Evolutionary conservation across 2,888 invertebrate species (phyloP), one percentile per base, ranked within the genome.

Genomic region (Nebria salina): DNA sequence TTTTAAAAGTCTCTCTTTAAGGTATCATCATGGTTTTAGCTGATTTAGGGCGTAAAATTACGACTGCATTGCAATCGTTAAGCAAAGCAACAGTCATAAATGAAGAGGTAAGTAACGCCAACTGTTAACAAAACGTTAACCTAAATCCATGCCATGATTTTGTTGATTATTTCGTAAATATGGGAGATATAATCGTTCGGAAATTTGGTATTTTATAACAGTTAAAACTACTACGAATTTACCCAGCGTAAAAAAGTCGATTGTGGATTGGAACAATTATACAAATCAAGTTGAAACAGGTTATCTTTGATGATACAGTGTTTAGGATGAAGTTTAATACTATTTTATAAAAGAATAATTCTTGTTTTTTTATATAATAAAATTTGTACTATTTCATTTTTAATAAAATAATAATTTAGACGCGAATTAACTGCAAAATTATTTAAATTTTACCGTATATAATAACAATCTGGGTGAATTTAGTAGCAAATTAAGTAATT

Each of bases 1-100:
- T 54, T 70, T 70, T 70, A 70, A 70, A 66, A 70, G 26, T 7
- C 5, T 70, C 11, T 81, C 77, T 80, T 75, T 82, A 83, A 83
- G 81, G 15, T 13, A 43, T 42, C 83, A 94, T 92, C 89, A 99
- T 99, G 99, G 99, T 99, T 89, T 96, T 99, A 93, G 99, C 99
- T 87, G 99, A 99, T 93, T 94, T 99, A 89, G 99, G 99, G 88
- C 95, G 99, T 88, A 98, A 98, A 92, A 99, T 99, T 89, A 99
- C 99, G 87, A 96, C 97, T 90, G 99, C 99, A 83, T 91, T 99
- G 90, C 96, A 98, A 89, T 98, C 98, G 78, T 91, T 99, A 85
- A 98, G 98, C 91, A 97, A 97, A 91, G 98, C 98, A 83, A 98
- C 98, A 74, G 95, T 99, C 84, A 99, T 99, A 86, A 98, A 98